phyloP scores from a whole-genome alignment of 2,797 vertebrate genomes.

The Brachymystax lenok region DNA sequence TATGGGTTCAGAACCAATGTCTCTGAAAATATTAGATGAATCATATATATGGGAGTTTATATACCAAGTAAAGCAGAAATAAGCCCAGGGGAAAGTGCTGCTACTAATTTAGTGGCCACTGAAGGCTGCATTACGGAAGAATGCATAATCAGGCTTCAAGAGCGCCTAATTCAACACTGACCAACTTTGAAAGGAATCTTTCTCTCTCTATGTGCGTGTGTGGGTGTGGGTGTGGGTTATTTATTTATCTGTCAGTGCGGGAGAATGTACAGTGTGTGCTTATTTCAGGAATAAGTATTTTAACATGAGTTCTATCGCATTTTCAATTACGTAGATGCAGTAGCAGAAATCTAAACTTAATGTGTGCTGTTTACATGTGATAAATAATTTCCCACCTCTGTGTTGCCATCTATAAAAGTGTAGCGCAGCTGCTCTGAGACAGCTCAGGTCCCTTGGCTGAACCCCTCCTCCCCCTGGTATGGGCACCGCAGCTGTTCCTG shows the following conservation, averaged over 20 bases:
- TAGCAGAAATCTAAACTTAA: background rate
- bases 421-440: conserved; percentile 6
- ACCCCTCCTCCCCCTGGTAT: background rate
- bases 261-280: background rate
- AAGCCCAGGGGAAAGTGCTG: conserved; percentile 71
- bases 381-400: background rate
- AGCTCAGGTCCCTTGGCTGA: background rate
- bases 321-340: background rate
- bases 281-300: background rate
- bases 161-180: conserved; percentile 71
- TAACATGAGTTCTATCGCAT: background rate
- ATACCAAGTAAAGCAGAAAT: conserved; percentile 72
- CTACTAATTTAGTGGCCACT: conserved; percentile 79
- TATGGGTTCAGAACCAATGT: conserved; percentile 35
- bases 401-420: background rate
- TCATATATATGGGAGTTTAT: conserved; percentile 65
- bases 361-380: background rate
- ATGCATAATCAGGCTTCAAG: conserved; percentile 80
- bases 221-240: conserved; percentile 4
- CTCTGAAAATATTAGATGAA: conserved; percentile 47
- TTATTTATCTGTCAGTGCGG: background rate
- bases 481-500: background rate
- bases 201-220: conserved; percentile 4
- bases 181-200: conserved; percentile 54
- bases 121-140: conserved; percentile 79